Evolutionary conservation across 2,797 vertebrate species (phyloP), one percentile per base, ranked within the genome.

Genomic region (Pagetopsis macropterus): DNA sequence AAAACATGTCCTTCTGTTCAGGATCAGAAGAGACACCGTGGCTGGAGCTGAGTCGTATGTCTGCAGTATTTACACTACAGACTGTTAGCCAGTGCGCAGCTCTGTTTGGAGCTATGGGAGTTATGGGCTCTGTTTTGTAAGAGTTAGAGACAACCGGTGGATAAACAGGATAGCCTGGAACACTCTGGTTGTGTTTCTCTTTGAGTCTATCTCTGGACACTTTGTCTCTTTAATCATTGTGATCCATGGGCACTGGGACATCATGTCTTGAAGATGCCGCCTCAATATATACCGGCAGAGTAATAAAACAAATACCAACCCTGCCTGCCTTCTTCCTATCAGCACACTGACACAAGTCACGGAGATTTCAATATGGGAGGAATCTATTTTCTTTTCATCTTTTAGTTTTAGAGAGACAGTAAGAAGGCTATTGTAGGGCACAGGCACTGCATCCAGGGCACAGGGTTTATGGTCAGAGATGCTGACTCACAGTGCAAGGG

Each of bases 1-100:
- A 88, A 89, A 91, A 84, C 84, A 87, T n/a, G 84, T 88, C 78
- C 81, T 55, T 84, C 92, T 94, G 92, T 68, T 86, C 62, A 89
- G 84, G 73, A 89, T 93, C 92, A 93, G 79, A 78, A 81, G 70
- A 85, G 84, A 88, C 86, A 76, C 67, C 14, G 16, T 71, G 79
- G 77, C 84, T 72, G 54, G 63, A 76, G 67, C 59, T 21, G 70
- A 81, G 84, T 85, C 63, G 64, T 86, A 85, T 84, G 83, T 81
- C 81, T 79, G 79, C 73, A 72, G 58, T 93, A 90, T 94, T 94
- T 93, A 92, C 82, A 87, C 83, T 79, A 65, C 56, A 69, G 82
- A 52, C 75, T 86, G 80, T 84, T 82, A 78, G 85, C 62, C n/a
- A 41, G 79, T 63, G 76, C 78, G 62, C 2, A 21, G 58, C 74